phyloP scores from a whole-genome alignment of 2,113 vertebrate genomes.

The Talpa occidentalis region DNA sequence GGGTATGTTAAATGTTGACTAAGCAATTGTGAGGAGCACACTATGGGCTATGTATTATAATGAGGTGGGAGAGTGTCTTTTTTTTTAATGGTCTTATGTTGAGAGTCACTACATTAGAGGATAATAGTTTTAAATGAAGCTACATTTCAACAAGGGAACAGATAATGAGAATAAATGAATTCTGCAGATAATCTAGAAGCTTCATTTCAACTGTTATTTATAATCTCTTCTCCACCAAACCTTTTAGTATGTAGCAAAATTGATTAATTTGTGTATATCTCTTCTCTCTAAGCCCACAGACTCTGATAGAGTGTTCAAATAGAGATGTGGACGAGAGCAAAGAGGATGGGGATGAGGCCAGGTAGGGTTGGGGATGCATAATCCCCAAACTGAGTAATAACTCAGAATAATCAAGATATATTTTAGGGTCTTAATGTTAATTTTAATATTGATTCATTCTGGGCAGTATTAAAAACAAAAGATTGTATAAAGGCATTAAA shows the following conservation, averaged over 20 bases:
- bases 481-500: slow-evolving; percentile 63
- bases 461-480: slow-evolving; percentile 62
- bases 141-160: slow-evolving; percentile 69
- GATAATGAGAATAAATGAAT: slow-evolving; percentile 76
- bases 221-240: slow-evolving; percentile 70
- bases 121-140: slow-evolving; percentile 75
- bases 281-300: slow-evolving; percentile 10
- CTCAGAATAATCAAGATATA: slow-evolving; percentile 59
- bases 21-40: slow-evolving; percentile 3
- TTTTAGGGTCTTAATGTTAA: slow-evolving; percentile 63
- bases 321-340: slow-evolving; percentile 59
- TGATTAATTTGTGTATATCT: slow-evolving; percentile 70
- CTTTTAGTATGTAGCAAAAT: slow-evolving; percentile 70
- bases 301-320: slow-evolving; percentile 41
- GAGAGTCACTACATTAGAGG: slow-evolving; percentile 67
- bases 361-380: slow-evolving; percentile 15
- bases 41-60: slow-evolving; percentile 38
- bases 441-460: slow-evolving; percentile 67
- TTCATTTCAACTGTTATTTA: slow-evolving; percentile 76
- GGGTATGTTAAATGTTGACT: slow-evolving; percentile 33
- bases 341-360: slow-evolving; percentile 8
- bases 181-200: slow-evolving; percentile 64
- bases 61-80: background rate
- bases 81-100: slow-evolving; percentile 55
- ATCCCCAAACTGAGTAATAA: slow-evolving; percentile 62